These are phyloP conservation scores for Lepus americanus DNA, from an alignment of 2,113 vertebrate species.

Conservation along the genomic window DNA sequence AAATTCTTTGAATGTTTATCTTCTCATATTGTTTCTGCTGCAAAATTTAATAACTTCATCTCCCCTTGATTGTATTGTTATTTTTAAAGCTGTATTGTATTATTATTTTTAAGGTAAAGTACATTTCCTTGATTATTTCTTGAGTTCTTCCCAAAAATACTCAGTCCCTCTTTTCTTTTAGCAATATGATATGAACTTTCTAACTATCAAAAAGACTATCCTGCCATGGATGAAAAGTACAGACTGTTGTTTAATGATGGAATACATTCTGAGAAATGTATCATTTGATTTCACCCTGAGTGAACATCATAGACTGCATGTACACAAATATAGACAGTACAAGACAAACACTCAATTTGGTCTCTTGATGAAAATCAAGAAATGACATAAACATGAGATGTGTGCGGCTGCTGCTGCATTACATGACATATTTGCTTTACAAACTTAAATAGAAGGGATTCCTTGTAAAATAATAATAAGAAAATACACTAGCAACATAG, in stretches of 20 bases:
- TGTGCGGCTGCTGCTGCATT: no score
- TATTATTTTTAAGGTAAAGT: neutral
- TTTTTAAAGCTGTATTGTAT: neutral
- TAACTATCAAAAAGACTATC: neutral
- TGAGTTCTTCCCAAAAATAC: neutral
- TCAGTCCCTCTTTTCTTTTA: neutral
- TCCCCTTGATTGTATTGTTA: neutral
- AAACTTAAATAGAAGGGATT: no score
- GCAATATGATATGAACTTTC: neutral
- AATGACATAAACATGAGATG: no score
- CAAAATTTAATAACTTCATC: neutral
- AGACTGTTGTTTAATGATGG: neutral
- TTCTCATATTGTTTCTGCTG: neutral
- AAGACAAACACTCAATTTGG: no score
- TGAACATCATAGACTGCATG: no score
- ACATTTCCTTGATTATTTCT: neutral
- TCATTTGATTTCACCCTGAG: no score
- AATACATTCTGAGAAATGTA: no score
- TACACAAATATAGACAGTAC: no score
- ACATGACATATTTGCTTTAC: no score
- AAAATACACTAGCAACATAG: no score
- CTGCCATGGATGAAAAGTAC: neutral
- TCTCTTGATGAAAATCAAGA: no score
- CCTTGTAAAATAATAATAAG: no score
- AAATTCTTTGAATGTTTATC: neutral